Evolutionary conservation across 2,113 vertebrate genomes (phyloP), one percentile per base, ranked within the genome.

Genomic region (Tenebrosternarchus preto): DNA sequence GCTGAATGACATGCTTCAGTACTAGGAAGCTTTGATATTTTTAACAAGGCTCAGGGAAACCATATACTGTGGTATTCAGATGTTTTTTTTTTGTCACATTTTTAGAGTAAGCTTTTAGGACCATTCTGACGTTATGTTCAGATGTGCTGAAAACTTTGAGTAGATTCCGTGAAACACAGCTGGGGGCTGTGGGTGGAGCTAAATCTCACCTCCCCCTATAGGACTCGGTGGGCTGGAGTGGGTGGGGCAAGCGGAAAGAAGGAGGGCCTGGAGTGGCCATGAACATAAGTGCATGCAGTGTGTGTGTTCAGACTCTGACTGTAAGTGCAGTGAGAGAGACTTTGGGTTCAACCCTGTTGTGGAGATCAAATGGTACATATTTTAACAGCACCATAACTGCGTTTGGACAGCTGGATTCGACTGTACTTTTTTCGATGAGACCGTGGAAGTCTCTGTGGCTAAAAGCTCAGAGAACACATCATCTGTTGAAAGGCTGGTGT

Each of bases 211-310:
- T 57, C 61, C 56, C 46, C 64, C 85, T 53, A 59, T 79, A 53
- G 56, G 50, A 64, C 59, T 59, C 17, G 22, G 31, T 57, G 27
- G 24, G 43, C 25, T 31, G n/a, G n/a, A 43, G 55, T 60, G 74
- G 78, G 78, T 6, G 76, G 63, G 83, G 74, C 31, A 24, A 20
- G 39, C 19, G 22, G 8, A 53, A 24, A 60, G 82, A 57, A 53
- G 73, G 71, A 29, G 25, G 78, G 46, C 20, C 25, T 24, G 46
- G 46, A 75, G 39, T 43, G 60, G 27, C 70, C 46, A 63, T 70
- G 70, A 84, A 84, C 76, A 84, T 84, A 57, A 80, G 82, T 84
- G 73, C 82, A 76, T 64, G 60, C 56, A 22, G 67, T 57, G 69
- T 57, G 46, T 73, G 55, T 77, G 53, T 76, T 19, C 59, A 72